Evolutionary conservation across 2,888 invertebrate genomes (phyloP), one percentile per base, ranked within the genome.

Genomic region (Erebia ligea): DNA sequence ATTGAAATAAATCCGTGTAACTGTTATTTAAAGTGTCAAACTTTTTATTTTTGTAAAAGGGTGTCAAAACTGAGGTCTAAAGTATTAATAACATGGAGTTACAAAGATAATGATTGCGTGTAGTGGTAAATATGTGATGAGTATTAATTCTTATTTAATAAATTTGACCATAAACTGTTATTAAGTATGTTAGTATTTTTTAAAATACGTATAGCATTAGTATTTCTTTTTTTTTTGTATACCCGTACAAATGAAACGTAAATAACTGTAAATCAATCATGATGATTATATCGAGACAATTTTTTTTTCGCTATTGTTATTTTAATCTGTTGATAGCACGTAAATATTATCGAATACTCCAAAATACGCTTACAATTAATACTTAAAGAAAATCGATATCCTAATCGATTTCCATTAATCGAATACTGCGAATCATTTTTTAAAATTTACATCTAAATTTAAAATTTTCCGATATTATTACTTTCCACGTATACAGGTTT

Each of bases 371-470:
- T 67, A 67, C 13, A 52, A 50, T 71, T 71, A 73, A 59, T 59
- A 70, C 67, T 70, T 70, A 70, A 70, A 62, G 59, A 58, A 34
- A 69, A 66, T 59, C 69, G 65, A 66, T 65, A 40, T 63, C 17
- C 40, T 52, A 45, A 63, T 54, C 71, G 68, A 75, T 56, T 68
- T 65, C 52, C 56, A 70, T 69, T 73, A 76, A 76, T 73, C 74
- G 70, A 74, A 75, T 75, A 74, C 75, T 72, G 73, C 73, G 42
- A 68, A 67, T 70, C 54, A 57, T 61, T 68, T 63, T 66, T 78
- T 77, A 79, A 81, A 81, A 77, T 79, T 83, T 82, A 83, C 78
- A 79, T 76, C 79, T 81, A 80, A 76, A 74, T 75, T 80, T 77
- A 80, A 80, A 80, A 77, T 75, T 76, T 78, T 76, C 76, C 73